Conservation (phyloP, 2,797 vertebrate species). For the Ctenosaura bakeri region DNA sequence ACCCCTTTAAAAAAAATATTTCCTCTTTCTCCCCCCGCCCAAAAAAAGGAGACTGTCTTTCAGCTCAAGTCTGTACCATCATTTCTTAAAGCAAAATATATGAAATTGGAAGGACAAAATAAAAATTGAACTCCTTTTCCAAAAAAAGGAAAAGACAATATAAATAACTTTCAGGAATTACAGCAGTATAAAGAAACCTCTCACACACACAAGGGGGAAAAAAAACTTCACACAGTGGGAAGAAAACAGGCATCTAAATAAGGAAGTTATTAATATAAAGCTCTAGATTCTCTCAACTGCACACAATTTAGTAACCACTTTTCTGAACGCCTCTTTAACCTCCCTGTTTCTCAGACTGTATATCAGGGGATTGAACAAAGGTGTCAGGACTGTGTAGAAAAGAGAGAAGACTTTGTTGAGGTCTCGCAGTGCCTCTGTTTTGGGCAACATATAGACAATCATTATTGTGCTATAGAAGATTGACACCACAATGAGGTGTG, state of each 20-base stretch:
- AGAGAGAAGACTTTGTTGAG: constrained; percentile 35
- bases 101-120: background rate
- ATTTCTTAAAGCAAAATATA: background rate
- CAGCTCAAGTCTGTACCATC: background rate
- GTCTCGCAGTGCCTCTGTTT: constrained; percentile 10
- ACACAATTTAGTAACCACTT: background rate
- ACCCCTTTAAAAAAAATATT: background rate
- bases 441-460: constrained; percentile 22
- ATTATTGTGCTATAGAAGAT: constrained; percentile 40
- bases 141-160: background rate
- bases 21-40: too few species aligned
- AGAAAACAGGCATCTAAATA: background rate
- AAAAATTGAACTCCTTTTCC: background rate
- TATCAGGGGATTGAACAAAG: constrained; percentile 31
- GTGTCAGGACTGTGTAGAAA: constrained; percentile 32
- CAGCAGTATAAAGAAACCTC: background rate
- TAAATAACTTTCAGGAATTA: background rate
- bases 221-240: background rate
- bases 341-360: constrained; percentile 37
- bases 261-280: background rate
- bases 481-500: constrained; percentile 25
- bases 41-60: too few species aligned
- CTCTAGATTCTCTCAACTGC: background rate
- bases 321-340: constrained; percentile 23
- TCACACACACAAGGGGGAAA: background rate